These are phyloP conservation scores for Gila robusta DNA, from an alignment of 2,797 vertebrate genomes.

Conservation along the genomic window DNA sequence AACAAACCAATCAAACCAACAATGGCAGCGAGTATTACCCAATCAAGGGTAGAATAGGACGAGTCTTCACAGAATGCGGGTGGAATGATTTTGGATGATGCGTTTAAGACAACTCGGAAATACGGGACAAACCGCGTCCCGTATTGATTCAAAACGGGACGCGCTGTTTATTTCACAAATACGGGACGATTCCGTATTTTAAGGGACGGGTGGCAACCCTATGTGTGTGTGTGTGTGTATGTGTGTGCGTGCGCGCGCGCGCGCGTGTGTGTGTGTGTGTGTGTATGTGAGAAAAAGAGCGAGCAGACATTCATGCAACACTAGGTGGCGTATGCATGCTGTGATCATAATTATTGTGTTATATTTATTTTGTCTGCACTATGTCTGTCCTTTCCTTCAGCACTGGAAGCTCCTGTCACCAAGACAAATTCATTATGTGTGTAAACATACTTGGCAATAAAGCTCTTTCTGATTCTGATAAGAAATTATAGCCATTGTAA, in stretches of 20 bases:
- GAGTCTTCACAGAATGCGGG: too few species aligned
- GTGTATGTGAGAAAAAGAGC: neutral
- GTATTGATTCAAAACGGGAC: too few species aligned
- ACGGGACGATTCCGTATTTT: too few species aligned
- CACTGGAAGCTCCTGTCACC: neutral
- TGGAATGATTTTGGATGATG: too few species aligned
- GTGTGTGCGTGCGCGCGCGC: too few species aligned
- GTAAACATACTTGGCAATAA: neutral
- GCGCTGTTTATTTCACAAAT: too few species aligned
- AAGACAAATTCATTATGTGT: neutral
- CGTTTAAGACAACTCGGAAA: too few species aligned
- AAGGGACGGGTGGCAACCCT: too few species aligned
- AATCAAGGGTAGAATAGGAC: too few species aligned
- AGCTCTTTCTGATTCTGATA: neutral
- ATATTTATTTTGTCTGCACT: neutral
- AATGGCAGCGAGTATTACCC: too few species aligned
- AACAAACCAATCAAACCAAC: too few species aligned
- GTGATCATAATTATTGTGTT: neutral
- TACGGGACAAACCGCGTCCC: too few species aligned
- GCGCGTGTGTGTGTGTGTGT: neutral
- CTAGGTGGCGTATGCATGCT: constrained; percentile 1
- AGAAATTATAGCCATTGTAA: neutral
- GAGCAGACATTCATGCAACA: neutral
- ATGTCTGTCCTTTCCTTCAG: neutral
- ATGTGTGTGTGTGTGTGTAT: neutral